Conservation (phyloP, 2,888 invertebrate genomes). For the Dryococelus australis region DNA sequence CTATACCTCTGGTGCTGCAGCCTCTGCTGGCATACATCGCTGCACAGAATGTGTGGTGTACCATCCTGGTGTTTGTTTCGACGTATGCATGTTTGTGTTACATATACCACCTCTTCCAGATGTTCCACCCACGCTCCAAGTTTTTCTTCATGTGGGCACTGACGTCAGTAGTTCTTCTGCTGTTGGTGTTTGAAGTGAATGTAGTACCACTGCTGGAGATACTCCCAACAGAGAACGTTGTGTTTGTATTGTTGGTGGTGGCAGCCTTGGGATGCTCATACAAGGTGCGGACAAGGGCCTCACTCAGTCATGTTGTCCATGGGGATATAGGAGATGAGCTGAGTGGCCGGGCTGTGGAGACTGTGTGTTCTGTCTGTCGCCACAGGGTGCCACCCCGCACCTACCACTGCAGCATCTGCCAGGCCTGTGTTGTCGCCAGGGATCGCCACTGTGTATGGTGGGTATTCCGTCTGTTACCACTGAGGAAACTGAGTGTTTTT, state of each 20-base stretch:
- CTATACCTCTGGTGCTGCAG: constrained; percentile 61
- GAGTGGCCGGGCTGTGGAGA: constrained; percentile 53
- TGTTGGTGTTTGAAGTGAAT: constrained; percentile 72
- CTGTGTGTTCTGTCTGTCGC: constrained; percentile 68
- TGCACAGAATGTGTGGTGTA: constrained; percentile 59
- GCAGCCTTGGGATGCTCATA: constrained; percentile 60
- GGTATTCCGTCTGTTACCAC: constrained; percentile 47
- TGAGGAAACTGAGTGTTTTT: no score
- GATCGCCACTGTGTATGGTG: constrained; percentile 85
- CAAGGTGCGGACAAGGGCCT: constrained; percentile 53
- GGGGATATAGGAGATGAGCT: constrained; percentile 28
- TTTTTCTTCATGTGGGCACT: constrained; percentile 81
- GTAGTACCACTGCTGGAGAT: constrained; percentile 78
- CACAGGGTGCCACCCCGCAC: constrained; percentile 72
- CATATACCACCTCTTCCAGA: constrained; percentile 49
- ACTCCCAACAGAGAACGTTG: constrained; percentile 69
- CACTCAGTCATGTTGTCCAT: constrained; percentile 44
- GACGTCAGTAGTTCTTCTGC: constrained; percentile 70
- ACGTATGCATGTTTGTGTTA: constrained; percentile 47
- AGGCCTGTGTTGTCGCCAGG: constrained; percentile 78
- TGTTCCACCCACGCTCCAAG: constrained; percentile 64
- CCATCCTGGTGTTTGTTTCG: constrained; percentile 54
- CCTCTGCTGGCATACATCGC: constrained; percentile 61
- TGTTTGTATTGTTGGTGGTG: constrained; percentile 63
- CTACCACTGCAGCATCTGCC: constrained; percentile 83